phyloP scores from a whole-genome alignment of 2,888 invertebrate species.

The Proisotoma minuta region DNA sequence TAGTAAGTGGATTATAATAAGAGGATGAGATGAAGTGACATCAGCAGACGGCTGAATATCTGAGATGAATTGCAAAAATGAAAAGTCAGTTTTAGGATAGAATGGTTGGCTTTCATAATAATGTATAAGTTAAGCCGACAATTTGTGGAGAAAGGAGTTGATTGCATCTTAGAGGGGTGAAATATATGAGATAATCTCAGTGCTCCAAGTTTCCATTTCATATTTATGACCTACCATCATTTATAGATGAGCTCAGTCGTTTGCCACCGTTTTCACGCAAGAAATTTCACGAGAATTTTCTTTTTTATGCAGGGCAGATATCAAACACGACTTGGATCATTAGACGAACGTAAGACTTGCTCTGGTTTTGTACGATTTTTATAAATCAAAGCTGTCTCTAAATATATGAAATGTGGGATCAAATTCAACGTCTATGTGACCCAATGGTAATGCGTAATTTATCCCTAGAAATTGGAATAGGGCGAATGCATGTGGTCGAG shows the following conservation, averaged over 20 bases:
- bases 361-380: no score
- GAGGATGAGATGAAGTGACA: slow-evolving; percentile 1
- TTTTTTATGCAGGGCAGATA: no score
- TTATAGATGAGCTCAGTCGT: slow-evolving; percentile 38
- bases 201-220: slow-evolving; percentile 40
- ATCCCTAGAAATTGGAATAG: no score
- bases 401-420: no score
- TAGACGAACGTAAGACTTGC: no score
- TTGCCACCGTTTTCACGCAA: slow-evolving; percentile 24
- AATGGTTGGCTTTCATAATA: slow-evolving; percentile 26
- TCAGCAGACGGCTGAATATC: slow-evolving; percentile 11
- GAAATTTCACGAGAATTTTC: no score
- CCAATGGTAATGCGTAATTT: no score
- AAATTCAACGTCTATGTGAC: no score
- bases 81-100: background rate
- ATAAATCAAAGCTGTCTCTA: no score
- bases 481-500: no score
- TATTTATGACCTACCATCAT: slow-evolving; percentile 40
- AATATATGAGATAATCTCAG: slow-evolving; percentile 40
- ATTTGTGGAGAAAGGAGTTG: slow-evolving; percentile 40
- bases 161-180: slow-evolving; percentile 32
- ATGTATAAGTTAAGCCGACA: slow-evolving; percentile 35
- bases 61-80: slow-evolving; percentile 1
- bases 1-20: no score
- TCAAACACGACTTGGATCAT: no score